Percentiles rank a stretch among this genome's conserved stretches.
These are phyloP conservation scores for Cryptotis parvus DNA, from an alignment of 2,113 vertebrate genomes.

Conservation along the genomic window DNA sequence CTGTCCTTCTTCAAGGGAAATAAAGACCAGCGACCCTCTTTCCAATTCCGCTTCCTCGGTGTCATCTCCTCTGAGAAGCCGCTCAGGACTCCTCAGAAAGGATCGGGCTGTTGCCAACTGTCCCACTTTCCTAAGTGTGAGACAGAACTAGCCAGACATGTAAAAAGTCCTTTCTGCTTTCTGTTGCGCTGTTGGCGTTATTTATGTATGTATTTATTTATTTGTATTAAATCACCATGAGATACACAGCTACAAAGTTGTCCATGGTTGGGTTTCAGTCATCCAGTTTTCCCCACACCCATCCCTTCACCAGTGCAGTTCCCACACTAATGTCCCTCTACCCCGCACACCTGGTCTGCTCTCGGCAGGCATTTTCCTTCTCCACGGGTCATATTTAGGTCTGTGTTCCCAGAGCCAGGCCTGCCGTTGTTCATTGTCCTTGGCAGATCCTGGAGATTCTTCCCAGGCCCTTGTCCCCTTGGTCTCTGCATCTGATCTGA, in stretches of 20 bases:
- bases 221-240: too few species aligned
- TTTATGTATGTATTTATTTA: too few species aligned
- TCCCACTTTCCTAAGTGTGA: background rate
- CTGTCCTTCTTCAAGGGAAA: background rate
- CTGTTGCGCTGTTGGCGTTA: too few species aligned
- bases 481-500: background rate
- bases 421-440: background rate
- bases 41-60: background rate
- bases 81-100: background rate
- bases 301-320: too few species aligned
- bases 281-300: too few species aligned
- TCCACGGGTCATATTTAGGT: background rate
- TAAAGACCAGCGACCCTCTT: background rate
- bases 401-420: background rate
- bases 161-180: too few species aligned
- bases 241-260: too few species aligned
- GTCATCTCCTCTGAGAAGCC: background rate
- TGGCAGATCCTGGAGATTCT: background rate
- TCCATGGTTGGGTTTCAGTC: too few species aligned
- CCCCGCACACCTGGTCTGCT: too few species aligned
- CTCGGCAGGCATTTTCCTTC: too few species aligned
- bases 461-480: background rate
- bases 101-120: background rate
- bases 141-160: background rate
- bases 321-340: too few species aligned